These are phyloP conservation scores for Meghimatium bilineatum DNA, from an alignment of 2,888 invertebrate genomes.

Conservation along the genomic window DNA sequence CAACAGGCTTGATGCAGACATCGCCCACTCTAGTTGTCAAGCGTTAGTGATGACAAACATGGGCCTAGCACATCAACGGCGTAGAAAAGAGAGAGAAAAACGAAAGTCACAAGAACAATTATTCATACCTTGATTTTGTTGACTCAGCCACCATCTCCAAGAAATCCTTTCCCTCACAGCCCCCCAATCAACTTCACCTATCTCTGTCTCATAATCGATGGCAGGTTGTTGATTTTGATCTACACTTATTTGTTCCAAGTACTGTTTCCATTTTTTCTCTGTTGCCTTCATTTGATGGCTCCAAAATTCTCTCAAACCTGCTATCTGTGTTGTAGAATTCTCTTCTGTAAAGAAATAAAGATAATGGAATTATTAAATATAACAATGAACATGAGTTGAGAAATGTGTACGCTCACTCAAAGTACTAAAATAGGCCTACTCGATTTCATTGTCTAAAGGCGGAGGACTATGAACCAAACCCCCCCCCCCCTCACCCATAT, in stretches of 20 bases:
- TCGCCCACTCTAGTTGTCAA: too few species aligned
- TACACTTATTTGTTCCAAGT: not conserved
- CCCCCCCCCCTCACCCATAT: too few species aligned
- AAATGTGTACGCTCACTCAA: too few species aligned
- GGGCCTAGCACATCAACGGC: too few species aligned
- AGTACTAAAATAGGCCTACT: too few species aligned
- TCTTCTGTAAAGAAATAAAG: not conserved
- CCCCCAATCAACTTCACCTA: conserved; percentile 8
- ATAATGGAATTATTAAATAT: not conserved
- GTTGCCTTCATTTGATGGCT: not conserved
- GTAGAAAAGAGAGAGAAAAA: too few species aligned
- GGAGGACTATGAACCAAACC: too few species aligned
- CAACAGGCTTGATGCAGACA: too few species aligned
- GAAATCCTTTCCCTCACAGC: not conserved
- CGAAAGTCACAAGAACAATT: not conserved
- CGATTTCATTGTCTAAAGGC: too few species aligned
- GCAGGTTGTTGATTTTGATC: not conserved
- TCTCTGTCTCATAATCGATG: not conserved
- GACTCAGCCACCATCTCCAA: not conserved
- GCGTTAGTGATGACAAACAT: too few species aligned
- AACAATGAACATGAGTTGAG: too few species aligned
- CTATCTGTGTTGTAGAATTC: not conserved
- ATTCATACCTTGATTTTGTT: conserved; percentile 18
- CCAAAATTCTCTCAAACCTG: conserved; percentile 10
- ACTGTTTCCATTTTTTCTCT: not conserved